A percentile compares a stretch with the other conserved stretches of the same genome.
Conservation (phyloP, 2,888 invertebrate genomes). For the Ophion slaviceki region DNA sequence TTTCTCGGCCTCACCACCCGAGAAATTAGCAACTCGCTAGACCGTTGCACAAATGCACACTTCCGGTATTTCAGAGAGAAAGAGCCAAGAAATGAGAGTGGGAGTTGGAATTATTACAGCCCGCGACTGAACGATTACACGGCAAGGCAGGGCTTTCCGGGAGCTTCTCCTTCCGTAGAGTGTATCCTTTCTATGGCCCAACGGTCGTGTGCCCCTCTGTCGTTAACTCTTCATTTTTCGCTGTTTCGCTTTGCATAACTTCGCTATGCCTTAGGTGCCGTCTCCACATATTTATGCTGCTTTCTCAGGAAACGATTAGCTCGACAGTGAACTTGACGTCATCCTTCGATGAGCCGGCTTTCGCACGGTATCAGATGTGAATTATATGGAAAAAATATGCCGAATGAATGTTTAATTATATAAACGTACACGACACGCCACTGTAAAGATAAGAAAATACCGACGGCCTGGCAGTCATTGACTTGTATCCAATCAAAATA, state of each 20-base stretch:
- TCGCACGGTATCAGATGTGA: too few species aligned
- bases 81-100: not conserved
- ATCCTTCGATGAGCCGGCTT: not conserved
- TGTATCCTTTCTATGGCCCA: conserved; percentile 11
- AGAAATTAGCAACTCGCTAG: conserved; percentile 64
- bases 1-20: conserved; percentile 47
- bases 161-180: conserved; percentile 9
- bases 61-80: conserved; percentile 62
- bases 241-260: conserved; percentile 4
- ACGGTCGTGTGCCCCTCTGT: conserved; percentile 31
- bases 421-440: too few species aligned
- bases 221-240: conserved; percentile 47
- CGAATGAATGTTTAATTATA: too few species aligned
- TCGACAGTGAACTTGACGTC: conserved; percentile 34
- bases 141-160: conserved; percentile 58
- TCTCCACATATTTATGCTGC: not conserved
- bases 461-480: too few species aligned
- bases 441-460: too few species aligned
- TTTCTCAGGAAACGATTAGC: conserved; percentile 23
- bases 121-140: conserved; percentile 51
- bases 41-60: conserved; percentile 55
- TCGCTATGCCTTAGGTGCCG: conserved; percentile 5
- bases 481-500: not conserved
- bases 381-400: too few species aligned
- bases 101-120: conserved; percentile 22